These are phyloP conservation scores for Cladorhizidae sp. DNA, from an alignment of 37 sponge, comb jelly and placozoan genomes.

Conservation along the genomic window DNA sequence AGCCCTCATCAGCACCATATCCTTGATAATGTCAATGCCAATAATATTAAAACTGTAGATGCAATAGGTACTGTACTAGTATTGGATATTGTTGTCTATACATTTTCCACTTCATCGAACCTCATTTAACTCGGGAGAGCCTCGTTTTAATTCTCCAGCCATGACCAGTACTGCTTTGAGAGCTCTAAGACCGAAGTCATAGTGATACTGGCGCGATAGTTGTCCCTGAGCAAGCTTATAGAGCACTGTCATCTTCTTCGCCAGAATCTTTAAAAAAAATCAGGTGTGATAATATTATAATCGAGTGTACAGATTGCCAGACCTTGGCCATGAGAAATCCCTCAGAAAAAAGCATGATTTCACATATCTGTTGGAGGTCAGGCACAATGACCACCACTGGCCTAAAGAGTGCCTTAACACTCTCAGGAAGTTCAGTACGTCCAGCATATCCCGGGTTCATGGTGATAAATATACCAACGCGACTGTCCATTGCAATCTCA, in stretches of 20 bases:
- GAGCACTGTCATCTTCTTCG: constrained; percentile 99
- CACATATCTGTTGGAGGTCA: constrained; percentile 98
- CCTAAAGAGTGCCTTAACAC: constrained; percentile 98
- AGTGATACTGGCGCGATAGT: constrained; percentile 96
- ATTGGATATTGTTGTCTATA: background rate
- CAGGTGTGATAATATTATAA: background rate
- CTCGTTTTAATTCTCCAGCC: constrained; percentile 99
- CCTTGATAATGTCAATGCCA: constrained; percentile 33
- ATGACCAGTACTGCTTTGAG: constrained; percentile 99
- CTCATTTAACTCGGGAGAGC: constrained; percentile 93
- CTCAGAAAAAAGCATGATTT: constrained; percentile 99
- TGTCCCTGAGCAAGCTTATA: constrained; percentile 97
- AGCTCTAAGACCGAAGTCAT: constrained; percentile 99
- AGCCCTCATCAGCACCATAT: constrained; percentile 98
- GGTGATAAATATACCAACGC: constrained; percentile 99
- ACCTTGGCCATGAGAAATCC: constrained; percentile 98
- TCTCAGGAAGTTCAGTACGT: constrained; percentile 99
- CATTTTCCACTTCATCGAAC: constrained; percentile 4
- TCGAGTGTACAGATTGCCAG: background rate
- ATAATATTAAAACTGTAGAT: background rate
- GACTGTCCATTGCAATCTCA: constrained; percentile 91
- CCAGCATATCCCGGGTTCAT: constrained; percentile 99
- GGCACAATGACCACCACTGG: constrained; percentile 99
- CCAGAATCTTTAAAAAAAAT: constrained; percentile 62
- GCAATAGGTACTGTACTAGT: too few relatives aligned